Evolutionary conservation across 2,797 vertebrate species (phyloP).

Genomic region (Enteromius paludinosus): DNA sequence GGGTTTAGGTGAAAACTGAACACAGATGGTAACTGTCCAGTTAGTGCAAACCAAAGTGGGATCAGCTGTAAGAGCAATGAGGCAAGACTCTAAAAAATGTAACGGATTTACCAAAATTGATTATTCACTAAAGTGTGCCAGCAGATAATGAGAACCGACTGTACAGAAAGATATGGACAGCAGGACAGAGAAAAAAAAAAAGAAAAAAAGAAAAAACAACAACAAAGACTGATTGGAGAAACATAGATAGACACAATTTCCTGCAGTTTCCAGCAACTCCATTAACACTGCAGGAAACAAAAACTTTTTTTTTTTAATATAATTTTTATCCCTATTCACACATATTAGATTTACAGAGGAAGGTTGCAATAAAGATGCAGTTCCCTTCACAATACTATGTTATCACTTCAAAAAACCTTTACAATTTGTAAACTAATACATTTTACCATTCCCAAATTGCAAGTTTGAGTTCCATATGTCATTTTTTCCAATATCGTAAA

Average conservation of each 20-base stretch:
- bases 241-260: fast-evolving
- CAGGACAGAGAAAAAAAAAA: neutral
- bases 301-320: neutral
- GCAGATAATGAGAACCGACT: constrained; percentile 4
- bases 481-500: neutral
- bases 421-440: neutral
- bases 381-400: neutral
- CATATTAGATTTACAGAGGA: neutral
- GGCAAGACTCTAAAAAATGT: neutral
- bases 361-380: neutral
- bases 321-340: neutral
- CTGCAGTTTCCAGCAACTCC: neutral
- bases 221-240: neutral
- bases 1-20: neutral
- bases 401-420: neutral
- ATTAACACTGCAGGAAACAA: neutral
- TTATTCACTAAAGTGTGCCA: constrained; percentile 10
- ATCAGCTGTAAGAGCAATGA: constrained; percentile 35
- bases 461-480: neutral
- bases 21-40: constrained; percentile 14
- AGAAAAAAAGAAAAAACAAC: neutral
- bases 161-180: constrained; percentile 10
- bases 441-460: neutral
- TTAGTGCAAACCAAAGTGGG: neutral
- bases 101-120: constrained; percentile 8